Base-by-base conservation (phyloP, 2,888 invertebrate genomes). In the Ophraella communa region DNA sequence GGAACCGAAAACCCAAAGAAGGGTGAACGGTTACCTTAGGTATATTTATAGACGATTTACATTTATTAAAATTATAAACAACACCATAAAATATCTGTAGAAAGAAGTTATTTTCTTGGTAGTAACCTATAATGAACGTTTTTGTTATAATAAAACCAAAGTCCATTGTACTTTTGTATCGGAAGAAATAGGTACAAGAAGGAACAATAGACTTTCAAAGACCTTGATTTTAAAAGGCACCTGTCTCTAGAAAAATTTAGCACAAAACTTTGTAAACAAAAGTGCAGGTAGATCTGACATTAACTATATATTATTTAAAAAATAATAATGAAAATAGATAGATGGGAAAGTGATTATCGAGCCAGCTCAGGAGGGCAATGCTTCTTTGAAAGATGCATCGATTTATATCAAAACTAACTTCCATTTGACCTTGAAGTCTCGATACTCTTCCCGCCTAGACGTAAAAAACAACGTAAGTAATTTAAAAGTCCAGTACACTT, bases 401-500 rank as follows among this genome's bases (percentile, higher is more conserved):
- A 62, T 53, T 59, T 51, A 55, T 68, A 75, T 77, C 76, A 76
- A 77, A 76, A 79, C 76, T 78, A 68, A 67, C 72, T 79, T 79
- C 77, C 73, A 54, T 66, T 63, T 75, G 78, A 78, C 80, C 80
- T 80, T 80, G 79, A 77, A 74, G 66, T 71, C 69, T 68, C 70
- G 70, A 74, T 73, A 72, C 69, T 77, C 76, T 80, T 80, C 78
- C 80, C 79, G 80, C 80, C 78, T 76, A 76, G 73, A 73, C 67
- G 61, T 71, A 71, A 72, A 72, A 62, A 64, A 67, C 56, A 61
- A 35, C 52, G 30, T 23, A 23, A 39, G 58, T 47, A 51, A 44
- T 66, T 55, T 59, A 64, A 59, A 58, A 35, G 42, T 18, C 42
- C 54, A 7, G 7, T 17, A 39, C 17, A 39, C 14, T 14, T 39